Conservation (phyloP, 1,140 invertebrate genomes). For the Holotrichia oblita region DNA sequence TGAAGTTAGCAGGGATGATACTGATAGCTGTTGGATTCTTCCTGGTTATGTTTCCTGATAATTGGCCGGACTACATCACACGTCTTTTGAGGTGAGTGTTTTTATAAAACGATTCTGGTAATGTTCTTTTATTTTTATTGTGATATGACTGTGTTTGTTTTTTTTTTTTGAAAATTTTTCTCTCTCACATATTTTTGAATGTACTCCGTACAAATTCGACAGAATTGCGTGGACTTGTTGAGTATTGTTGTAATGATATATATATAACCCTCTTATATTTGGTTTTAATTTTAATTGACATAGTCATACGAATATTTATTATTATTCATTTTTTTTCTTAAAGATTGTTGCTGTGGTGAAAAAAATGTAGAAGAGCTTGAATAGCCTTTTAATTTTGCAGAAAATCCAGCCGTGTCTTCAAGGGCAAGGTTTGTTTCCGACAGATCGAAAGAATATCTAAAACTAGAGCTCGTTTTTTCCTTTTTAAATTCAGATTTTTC, state of each 20-base stretch:
- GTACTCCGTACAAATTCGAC: slow-evolving; percentile 10
- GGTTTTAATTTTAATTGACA: too few species aligned
- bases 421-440: slow-evolving; percentile 59
- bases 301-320: neutral
- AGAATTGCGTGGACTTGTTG: too few species aligned
- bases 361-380: slow-evolving; percentile 31
- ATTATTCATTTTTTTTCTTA: too few species aligned
- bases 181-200: neutral
- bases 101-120: neutral
- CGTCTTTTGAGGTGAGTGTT: slow-evolving; percentile 81
- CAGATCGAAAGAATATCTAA: neutral
- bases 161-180: neutral
- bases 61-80: slow-evolving; percentile 95
- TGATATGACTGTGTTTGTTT: neutral
- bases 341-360: neutral
- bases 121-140: neutral
- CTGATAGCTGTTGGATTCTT: slow-evolving; percentile 91
- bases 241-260: too few species aligned
- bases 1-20: slow-evolving; percentile 93
- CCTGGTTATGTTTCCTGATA: slow-evolving; percentile 93
- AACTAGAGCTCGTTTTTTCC: slow-evolving; percentile 21
- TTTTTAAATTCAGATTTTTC: neutral
- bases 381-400: slow-evolving; percentile 57
- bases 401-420: slow-evolving; percentile 58
- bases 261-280: too few species aligned